phyloP scores from a whole-genome alignment of 2,797 vertebrate genomes.

The Netta rufina region DNA sequence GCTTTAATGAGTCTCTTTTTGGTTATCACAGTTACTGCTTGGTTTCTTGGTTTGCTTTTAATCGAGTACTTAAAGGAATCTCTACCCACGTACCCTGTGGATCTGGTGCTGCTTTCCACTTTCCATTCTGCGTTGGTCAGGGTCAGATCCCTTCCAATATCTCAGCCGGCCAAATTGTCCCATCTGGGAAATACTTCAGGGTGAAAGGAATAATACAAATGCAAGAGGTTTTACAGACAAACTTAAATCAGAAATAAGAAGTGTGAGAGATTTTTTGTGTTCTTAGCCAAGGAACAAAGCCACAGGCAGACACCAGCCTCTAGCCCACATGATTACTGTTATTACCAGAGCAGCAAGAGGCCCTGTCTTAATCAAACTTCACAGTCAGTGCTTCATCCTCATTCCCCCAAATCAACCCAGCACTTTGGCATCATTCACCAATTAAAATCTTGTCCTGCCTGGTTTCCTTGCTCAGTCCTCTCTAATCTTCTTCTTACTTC shows the following conservation, averaged over 20 bases:
- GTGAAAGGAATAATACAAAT: not conserved
- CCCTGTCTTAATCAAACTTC: slow-evolving; percentile 33
- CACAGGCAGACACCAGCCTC: not conserved
- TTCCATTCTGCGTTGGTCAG: not conserved
- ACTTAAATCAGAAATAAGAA: not conserved
- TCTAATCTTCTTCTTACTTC: slow-evolving; percentile 37
- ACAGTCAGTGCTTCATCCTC: not conserved
- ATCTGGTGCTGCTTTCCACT: not conserved
- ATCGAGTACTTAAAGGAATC: not conserved
- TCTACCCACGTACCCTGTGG: not conserved
- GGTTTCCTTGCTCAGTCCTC: not conserved
- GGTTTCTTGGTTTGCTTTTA: not conserved
- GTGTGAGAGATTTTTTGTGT: not conserved
- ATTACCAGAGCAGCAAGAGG: not conserved
- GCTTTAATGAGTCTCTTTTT: not conserved
- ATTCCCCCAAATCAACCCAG: not conserved
- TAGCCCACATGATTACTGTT: not conserved
- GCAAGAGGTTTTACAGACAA: not conserved
- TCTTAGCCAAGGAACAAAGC: not conserved
- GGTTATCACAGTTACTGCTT: rapidly evolving
- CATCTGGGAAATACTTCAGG: not conserved
- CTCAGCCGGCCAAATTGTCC: not conserved
- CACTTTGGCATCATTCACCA: not conserved
- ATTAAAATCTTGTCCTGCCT: not conserved
- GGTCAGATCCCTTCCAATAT: not conserved